Percentiles rank a stretch among this genome's conserved stretches.
These are phyloP conservation scores for Drosophila diplacantha DNA, from an alignment of 2,888 invertebrate genomes.

Conservation along the genomic window DNA sequence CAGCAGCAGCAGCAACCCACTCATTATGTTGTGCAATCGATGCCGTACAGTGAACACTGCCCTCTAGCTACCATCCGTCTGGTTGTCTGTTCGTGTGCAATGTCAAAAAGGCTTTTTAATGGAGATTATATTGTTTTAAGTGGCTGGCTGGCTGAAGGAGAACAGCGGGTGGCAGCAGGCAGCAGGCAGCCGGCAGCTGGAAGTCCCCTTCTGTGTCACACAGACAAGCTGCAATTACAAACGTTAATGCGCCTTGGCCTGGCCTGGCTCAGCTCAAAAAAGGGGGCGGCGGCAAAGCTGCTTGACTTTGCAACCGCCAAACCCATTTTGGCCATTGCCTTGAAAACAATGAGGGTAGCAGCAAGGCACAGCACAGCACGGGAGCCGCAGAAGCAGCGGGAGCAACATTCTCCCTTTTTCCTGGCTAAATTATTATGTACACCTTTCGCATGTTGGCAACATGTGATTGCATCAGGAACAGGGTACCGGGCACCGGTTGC, in stretches of 20 bases:
- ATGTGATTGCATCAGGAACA: slow-evolving; percentile 63
- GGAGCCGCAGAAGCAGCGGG: slow-evolving; percentile 3
- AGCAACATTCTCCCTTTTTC: slow-evolving; percentile 29
- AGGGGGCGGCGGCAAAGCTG: slow-evolving; percentile 13
- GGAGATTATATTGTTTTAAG: slow-evolving; percentile 74
- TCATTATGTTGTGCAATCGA: slow-evolving; percentile 64
- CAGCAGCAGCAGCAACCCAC: slow-evolving; percentile 20
- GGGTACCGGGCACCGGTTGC: slow-evolving; percentile 1
- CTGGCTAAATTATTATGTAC: slow-evolving; percentile 64
- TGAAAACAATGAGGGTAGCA: slow-evolving; percentile 40
- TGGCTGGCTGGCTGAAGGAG: slow-evolving; percentile 48
- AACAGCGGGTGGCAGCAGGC: slow-evolving; percentile 17
- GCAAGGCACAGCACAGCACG: slow-evolving; percentile 3
- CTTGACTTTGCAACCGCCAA: slow-evolving; percentile 67
- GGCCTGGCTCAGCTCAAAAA: neutral
- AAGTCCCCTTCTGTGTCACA: slow-evolving; percentile 26
- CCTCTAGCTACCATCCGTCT: slow-evolving; percentile 12
- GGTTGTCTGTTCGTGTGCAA: slow-evolving; percentile 41
- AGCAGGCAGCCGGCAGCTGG: slow-evolving; percentile 4
- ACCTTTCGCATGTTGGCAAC: slow-evolving; percentile 72
- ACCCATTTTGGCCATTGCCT: slow-evolving; percentile 53
- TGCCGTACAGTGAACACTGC: slow-evolving; percentile 41
- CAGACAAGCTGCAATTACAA: slow-evolving; percentile 73
- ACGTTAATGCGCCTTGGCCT: slow-evolving; percentile 68
- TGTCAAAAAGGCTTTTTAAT: slow-evolving; percentile 74